Evolutionary conservation across 2,113 vertebrate species (phyloP), one percentile per base, ranked within the genome.

Genomic region (Helogale parvula): DNA sequence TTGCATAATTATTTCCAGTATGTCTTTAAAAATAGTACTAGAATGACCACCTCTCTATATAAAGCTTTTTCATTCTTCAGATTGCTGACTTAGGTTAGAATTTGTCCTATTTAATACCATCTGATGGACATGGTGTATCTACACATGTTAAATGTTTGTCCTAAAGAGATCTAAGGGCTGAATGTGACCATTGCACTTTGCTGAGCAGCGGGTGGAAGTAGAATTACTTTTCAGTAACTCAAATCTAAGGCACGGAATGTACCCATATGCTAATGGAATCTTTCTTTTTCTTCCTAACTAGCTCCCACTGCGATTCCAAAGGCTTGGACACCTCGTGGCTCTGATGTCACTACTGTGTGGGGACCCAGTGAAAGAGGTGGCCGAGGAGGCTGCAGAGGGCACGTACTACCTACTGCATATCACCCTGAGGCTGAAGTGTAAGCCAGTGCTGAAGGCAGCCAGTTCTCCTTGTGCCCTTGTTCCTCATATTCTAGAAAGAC

Each of bases 271-370:
- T 97, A 50, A 97, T 66, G 8, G 7, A 31, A 68, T 65, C 88
- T 96, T 94, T 85, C 63, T 85, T 93, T 96, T 88, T 94, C 50
- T 93, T 94, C 41, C 76, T 23, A 12, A 94, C 84, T 66, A 98
- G 98, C 89, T 95, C 82, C 98, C 98, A 14, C 35, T 98, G 87
- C 50, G 4, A 3, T 98, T 98, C 87, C 96, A 98, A 88, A 97
- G 90, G 50, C 97, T 98, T 19, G 98, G 98, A 31, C 86, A 93
- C 29, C 71, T 97, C 0, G 98, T 97, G 95, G 98, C 97, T 27
- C 41, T 94, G 87, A 93, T 97, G 97, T 95, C 96, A 0, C 83
- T 98, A 4, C 92, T 98, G 3, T 98, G 96, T 94, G 97, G 96
- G 66, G 97, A 98, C 93, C 87, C 97, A 15, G 29, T 88, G 69